Conservation (phyloP, 1,140 invertebrate species). For the Hyles euphorbiae region DNA sequence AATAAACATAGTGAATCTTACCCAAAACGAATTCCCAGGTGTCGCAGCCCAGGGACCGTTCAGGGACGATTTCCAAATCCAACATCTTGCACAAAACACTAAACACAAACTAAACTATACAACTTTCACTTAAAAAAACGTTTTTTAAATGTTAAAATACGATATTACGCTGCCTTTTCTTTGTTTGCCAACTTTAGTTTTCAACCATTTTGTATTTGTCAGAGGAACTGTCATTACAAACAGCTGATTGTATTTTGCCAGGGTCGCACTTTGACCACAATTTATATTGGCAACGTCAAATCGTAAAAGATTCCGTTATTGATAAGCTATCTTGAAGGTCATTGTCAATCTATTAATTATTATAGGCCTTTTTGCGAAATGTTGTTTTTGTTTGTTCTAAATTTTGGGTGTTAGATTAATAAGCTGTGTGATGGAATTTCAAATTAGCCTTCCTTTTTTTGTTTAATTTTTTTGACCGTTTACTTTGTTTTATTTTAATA, state of each 20-base stretch:
- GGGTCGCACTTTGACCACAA: slow-evolving; percentile 37
- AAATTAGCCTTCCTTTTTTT: too few relatives aligned
- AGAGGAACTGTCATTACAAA: slow-evolving; percentile 76
- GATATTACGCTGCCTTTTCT: slow-evolving; percentile 69
- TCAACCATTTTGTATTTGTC: slow-evolving; percentile 77
- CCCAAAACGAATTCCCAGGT: slow-evolving; percentile 98
- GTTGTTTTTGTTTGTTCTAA: not conserved
- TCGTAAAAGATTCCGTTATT: too few relatives aligned
- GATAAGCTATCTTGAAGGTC: too few relatives aligned
- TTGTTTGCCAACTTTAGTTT: slow-evolving; percentile 76
- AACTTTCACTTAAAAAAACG: slow-evolving; percentile 68
- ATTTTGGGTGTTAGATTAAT: not conserved
- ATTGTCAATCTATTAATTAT: not conserved
- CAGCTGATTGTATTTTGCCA: slow-evolving; percentile 75
- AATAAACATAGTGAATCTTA: slow-evolving; percentile 77
- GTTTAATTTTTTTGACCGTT: too few relatives aligned
- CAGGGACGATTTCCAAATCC: slow-evolving; percentile 96
- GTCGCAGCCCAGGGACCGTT: slow-evolving; percentile 95
- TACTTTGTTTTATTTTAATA: too few relatives aligned
- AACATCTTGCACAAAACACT: slow-evolving; percentile 83
- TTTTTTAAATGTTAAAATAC: slow-evolving; percentile 55
- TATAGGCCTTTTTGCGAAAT: not conserved
- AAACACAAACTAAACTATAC: slow-evolving; percentile 62
- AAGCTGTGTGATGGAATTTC: too few relatives aligned
- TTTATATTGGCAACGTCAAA: too few relatives aligned